These are phyloP conservation scores for Palaemon carinicauda DNA, from an alignment of 1,140 invertebrate genomes.

Conservation along the genomic window DNA sequence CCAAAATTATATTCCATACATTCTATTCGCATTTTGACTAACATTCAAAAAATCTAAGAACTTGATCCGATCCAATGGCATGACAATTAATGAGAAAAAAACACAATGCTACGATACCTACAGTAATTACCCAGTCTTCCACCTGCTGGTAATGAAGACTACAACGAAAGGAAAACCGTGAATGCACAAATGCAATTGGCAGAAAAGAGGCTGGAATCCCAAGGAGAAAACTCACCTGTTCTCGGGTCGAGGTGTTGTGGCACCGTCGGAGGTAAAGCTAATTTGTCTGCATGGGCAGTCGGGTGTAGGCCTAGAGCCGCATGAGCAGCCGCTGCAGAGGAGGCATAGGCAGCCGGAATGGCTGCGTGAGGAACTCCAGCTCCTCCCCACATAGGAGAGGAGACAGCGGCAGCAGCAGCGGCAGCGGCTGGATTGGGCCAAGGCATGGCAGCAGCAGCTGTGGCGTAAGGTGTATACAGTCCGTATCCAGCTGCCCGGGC, in stretches of 20 bases:
- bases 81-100: too few relatives aligned
- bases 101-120: too few relatives aligned
- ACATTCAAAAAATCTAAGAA: background rate
- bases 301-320: slow-evolving; percentile 52
- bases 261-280: background rate
- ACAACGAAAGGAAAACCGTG: too few relatives aligned
- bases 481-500: slow-evolving; percentile 89
- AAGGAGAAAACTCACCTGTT: slow-evolving; percentile 32
- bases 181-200: background rate
- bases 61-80: too few relatives aligned
- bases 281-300: slow-evolving; percentile 32
- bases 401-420: slow-evolving; percentile 34
- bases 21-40: too few relatives aligned
- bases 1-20: too few relatives aligned
- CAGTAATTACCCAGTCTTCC: too few relatives aligned
- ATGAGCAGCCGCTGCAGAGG: slow-evolving; percentile 47
- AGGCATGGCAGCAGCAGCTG: slow-evolving; percentile 26
- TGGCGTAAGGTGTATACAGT: slow-evolving; percentile 70
- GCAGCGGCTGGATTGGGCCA: slow-evolving; percentile 51
- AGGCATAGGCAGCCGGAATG: slow-evolving; percentile 40
- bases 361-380: slow-evolving; percentile 39
- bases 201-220: too few relatives aligned
- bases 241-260: slow-evolving; percentile 39
- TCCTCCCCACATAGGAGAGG: slow-evolving; percentile 33
- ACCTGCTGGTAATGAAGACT: too few relatives aligned